These are phyloP conservation scores for Vandiemenella viatica DNA, from an alignment of 2,888 invertebrate genomes.

Conservation along the genomic window DNA sequence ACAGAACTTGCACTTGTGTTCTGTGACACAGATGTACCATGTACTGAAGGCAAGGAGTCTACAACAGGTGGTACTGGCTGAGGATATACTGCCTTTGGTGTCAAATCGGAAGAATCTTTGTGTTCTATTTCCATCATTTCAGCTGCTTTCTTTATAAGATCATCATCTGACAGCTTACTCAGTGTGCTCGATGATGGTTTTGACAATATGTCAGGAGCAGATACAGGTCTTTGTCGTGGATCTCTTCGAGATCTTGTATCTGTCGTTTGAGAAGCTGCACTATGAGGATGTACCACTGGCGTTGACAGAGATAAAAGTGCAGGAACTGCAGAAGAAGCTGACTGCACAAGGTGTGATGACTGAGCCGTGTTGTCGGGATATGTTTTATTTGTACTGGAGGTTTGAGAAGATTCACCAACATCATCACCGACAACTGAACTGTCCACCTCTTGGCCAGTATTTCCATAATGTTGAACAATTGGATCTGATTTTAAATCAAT, in stretches of 20 bases:
- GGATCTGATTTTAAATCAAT: conserved; percentile 19
- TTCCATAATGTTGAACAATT: conserved; percentile 21
- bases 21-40: too few relatives aligned
- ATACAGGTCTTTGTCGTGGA: conserved; percentile 12
- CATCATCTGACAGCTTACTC: conserved; percentile 37
- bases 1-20: too few relatives aligned
- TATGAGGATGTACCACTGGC: conserved; percentile 7
- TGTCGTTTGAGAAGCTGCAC: conserved; percentile 5
- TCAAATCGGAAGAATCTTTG: neutral
- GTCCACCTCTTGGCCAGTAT: conserved; percentile 8
- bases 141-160: conserved; percentile 39
- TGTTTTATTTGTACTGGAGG: conserved; percentile 16
- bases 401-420: neutral
- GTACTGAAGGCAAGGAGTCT: too few relatives aligned
- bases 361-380: conserved; percentile 19
- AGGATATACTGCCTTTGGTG: too few relatives aligned
- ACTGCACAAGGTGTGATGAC: neutral
- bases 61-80: too few relatives aligned
- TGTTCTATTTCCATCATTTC: conserved; percentile 32
- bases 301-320: conserved; percentile 7
- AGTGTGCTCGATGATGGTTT: conserved; percentile 29
- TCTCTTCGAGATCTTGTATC: conserved; percentile 6
- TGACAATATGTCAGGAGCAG: neutral
- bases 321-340: conserved; percentile 6
- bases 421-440: too few relatives aligned